Conservation (phyloP, 2,888 invertebrate species). For the Latrodectus elegans region DNA sequence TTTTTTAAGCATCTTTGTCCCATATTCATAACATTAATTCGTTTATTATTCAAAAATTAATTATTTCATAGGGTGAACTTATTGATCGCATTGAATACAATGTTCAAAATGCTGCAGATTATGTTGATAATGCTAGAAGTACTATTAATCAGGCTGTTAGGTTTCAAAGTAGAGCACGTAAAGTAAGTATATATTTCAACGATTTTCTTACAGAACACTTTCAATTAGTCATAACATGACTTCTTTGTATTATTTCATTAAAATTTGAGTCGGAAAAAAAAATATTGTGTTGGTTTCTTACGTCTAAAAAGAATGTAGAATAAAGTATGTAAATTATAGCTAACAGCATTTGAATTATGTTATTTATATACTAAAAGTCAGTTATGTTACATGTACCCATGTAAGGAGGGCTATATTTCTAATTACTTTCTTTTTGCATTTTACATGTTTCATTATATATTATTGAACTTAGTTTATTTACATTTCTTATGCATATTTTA, state of each 20-base stretch:
- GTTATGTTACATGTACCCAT: not conserved
- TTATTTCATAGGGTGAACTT: constrained; percentile 78
- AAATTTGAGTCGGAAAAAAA: not conserved
- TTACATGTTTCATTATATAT: not conserved
- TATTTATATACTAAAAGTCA: not conserved
- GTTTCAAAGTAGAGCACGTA: constrained; percentile 78
- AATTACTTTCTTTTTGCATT: not conserved
- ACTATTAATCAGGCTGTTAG: constrained; percentile 79
- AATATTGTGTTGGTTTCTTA: not conserved
- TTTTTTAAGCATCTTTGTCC: no score
- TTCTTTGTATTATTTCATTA: no score
- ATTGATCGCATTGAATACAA: constrained; percentile 79
- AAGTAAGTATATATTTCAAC: constrained; percentile 28
- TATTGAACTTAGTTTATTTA: not conserved
- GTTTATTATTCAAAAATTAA: no score
- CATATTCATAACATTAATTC: no score
- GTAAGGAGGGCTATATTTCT: not conserved
- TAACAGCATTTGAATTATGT: not conserved
- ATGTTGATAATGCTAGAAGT: constrained; percentile 78
- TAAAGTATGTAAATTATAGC: not conserved
- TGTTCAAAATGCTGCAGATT: constrained; percentile 78
- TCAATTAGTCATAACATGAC: no score
- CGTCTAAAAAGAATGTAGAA: not conserved
- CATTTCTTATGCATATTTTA: no score
- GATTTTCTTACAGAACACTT: no score